Base-by-base conservation (phyloP, 2,113 vertebrate species). In the Antechinus flavipes region DNA sequence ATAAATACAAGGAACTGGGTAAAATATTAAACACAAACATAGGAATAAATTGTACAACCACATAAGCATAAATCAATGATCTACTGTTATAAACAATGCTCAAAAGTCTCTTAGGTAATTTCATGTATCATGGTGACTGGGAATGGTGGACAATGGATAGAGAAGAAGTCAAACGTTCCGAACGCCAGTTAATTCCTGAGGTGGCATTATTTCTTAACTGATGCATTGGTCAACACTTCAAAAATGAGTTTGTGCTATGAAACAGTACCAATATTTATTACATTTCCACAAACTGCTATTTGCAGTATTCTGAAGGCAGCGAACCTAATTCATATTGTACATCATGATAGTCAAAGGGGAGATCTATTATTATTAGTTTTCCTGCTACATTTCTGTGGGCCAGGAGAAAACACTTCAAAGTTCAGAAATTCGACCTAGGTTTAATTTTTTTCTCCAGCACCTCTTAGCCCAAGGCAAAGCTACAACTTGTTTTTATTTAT, bases 1-100 rank as follows among this genome's bases (percentile, higher is more conserved):
- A 99, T 99, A 99, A 99, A 99, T 99, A 99, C 98, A 99, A 98
- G 97, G 98, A 98, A 98, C 96, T 96, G 98, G 98, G 98, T 98
- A 99, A 99, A 99, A 99, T 98, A 98, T 96, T 98, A 97, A 98
- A 99, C 99, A 99, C 98, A 98, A 98, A 98, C 96, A 97, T 95
- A 96, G 97, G 98, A 98, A 98, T 97, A 98, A 98, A 98, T 96
- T 95, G 98, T 99, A 99, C 97, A 98, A 98, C 98, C 99, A 99
- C 98, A 14, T 91, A 97, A 97, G 98, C 94, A 12, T 96, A 98
- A 98, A 98, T 97, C 97, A 98, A 97, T 90, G 91, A 93, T 94
- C 96, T 91, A 91, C 96, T 91, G 96, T 97, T 96, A 98, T 95
- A 98, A 98, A 96, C 96, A 97, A 98, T 98, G 96, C 97, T 97